phyloP scores from a whole-genome alignment of 2,888 invertebrate species.

The Hymenopus coronatus region DNA sequence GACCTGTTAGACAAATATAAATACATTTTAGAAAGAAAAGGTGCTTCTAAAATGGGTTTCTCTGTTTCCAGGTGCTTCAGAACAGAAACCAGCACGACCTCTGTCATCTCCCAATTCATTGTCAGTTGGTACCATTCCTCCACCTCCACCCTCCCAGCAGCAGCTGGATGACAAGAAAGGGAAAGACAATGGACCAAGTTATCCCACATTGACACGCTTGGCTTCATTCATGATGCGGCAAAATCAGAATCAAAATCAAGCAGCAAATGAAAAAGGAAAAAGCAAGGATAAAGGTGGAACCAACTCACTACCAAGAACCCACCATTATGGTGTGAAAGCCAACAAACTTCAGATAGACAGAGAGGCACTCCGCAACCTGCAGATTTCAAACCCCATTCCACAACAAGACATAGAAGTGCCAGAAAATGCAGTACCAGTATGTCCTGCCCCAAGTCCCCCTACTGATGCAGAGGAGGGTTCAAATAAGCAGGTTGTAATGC shows the following conservation, averaged over 20 bases:
- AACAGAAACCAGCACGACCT: slow-evolving; percentile 47
- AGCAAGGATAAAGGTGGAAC: slow-evolving; percentile 51
- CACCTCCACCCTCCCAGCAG: slow-evolving; percentile 13
- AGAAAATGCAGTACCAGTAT: slow-evolving; percentile 59
- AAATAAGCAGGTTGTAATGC: slow-evolving; percentile 62
- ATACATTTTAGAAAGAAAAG: background rate
- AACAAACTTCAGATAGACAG: slow-evolving; percentile 64
- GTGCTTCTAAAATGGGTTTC: background rate
- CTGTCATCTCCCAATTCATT: slow-evolving; percentile 48
- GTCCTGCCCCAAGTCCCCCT: slow-evolving; percentile 48
- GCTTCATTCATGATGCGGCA: slow-evolving; percentile 61
- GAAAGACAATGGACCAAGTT: slow-evolving; percentile 49
- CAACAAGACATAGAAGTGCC: slow-evolving; percentile 64
- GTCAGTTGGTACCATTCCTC: background rate
- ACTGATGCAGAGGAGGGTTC: slow-evolving; percentile 54
- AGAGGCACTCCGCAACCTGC: slow-evolving; percentile 67
- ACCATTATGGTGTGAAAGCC: slow-evolving; percentile 58
- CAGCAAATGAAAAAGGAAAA: slow-evolving; percentile 34
- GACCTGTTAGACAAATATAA: background rate
- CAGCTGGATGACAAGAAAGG: slow-evolving; percentile 47
- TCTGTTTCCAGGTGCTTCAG: background rate
- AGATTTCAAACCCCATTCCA: slow-evolving; percentile 81
- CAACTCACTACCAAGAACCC: slow-evolving; percentile 59
- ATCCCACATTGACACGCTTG: slow-evolving; percentile 65
- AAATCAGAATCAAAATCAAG: slow-evolving; percentile 55